phyloP scores from a whole-genome alignment of 2,797 vertebrate genomes.

The Mastacembelus armatus region DNA sequence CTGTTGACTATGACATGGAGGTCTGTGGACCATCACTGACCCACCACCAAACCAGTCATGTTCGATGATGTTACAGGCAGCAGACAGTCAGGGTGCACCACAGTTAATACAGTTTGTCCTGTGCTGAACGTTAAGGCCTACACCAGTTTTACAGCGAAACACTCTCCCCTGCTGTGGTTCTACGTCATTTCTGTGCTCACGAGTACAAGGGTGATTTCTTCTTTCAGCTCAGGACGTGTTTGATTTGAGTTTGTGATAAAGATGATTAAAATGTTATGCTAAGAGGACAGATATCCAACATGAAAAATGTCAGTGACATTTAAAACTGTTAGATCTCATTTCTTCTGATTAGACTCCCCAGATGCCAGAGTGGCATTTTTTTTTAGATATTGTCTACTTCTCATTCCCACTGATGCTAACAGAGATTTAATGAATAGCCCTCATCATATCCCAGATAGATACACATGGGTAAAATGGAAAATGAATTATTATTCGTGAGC shows the following conservation, averaged over 20 bases:
- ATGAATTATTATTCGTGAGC: conserved; percentile 62
- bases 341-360: conserved; percentile 39
- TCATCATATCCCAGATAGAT: conserved; percentile 20
- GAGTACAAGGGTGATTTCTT: neutral
- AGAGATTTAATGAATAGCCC: conserved; percentile 57
- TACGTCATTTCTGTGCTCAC: neutral
- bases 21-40: no score
- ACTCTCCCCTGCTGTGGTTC: no score
- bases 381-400: conserved; percentile 61
- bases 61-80: no score
- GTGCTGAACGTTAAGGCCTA: no score
- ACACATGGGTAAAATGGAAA: conserved; percentile 43
- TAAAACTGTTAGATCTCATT: conserved; percentile 46
- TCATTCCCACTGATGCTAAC: conserved; percentile 28
- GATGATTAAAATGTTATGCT: conserved; percentile 34
- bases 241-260: conserved; percentile 19
- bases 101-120: no score
- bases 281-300: conserved; percentile 23
- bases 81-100: no score
- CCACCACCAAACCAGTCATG: no score
- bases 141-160: no score
- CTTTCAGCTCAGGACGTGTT: neutral
- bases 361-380: conserved; percentile 53
- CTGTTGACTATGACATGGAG: no score
- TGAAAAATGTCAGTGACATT: conserved; percentile 38